Evolutionary conservation across 1,140 invertebrate genomes (phyloP).

Genomic region (Magallana angulata): DNA sequence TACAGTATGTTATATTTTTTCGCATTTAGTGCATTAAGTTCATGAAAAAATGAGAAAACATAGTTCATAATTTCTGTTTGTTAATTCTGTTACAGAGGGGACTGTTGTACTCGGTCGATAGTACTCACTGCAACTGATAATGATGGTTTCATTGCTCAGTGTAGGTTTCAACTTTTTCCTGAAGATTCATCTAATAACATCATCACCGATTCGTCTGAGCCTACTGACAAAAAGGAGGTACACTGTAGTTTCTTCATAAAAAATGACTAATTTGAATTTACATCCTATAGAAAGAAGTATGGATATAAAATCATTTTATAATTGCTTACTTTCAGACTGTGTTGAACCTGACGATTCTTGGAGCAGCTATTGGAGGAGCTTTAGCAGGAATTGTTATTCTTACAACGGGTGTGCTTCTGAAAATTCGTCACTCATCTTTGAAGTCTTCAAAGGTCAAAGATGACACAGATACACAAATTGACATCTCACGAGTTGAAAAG

Average conservation of each 20-base stretch:
- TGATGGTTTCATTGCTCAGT: slow-evolving; percentile 37
- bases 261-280: not conserved
- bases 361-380: not conserved
- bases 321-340: not conserved
- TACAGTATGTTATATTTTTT: not conserved
- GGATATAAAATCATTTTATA: not conserved
- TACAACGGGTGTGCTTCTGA: not conserved
- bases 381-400: not conserved
- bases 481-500: not conserved
- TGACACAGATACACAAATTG: not conserved
- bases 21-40: too few relatives aligned
- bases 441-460: not conserved
- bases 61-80: not conserved
- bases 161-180: not conserved
- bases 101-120: slow-evolving; percentile 3
- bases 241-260: not conserved
- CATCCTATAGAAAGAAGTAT: not conserved
- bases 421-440: not conserved
- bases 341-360: not conserved
- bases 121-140: slow-evolving; percentile 1
- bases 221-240: not conserved
- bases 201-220: not conserved
- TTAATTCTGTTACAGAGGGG: not conserved
- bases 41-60: too few relatives aligned
- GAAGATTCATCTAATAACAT: not conserved